Evolutionary conservation across 2,113 vertebrate species (phyloP), one percentile per base, ranked within the genome.

Genomic region (Oriolus oriolus): DNA sequence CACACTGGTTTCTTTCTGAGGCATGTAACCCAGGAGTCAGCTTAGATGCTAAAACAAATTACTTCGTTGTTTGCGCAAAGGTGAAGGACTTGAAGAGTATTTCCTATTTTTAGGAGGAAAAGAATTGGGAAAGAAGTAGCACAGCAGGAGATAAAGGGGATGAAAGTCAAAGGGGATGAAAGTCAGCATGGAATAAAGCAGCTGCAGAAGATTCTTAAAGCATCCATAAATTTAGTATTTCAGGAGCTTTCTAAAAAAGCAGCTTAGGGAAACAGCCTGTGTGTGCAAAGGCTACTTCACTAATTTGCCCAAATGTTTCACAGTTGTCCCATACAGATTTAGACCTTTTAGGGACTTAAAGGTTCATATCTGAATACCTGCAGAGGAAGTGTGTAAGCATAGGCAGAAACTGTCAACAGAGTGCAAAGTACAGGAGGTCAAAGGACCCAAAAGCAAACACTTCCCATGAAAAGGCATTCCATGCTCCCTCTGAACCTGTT

Each of bases 11-110:
- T 93, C 92, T 82, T 88, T 77, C 61, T 6, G 71, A 86, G 90
- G 76, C 85, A 39, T 2, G 15, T 19, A 84, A 82, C 86, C 80
- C 92, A 95, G 57, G 35, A 93, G 61, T 14, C 90, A 90, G 74
- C 60, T 63, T 3, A 87, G 86, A 90, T 69, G 76, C 91, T 92
- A 65, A 84, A 92, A 66, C 88, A 90, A 92, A 90, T 74, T 35
- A 83, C 66, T 71, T n/a, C 61, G 78, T 94, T 76, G 79, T 65
- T 86, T 81, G 71, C 94, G 92, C 86, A 65, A 89, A 95, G 80
- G 88, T 92, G 89, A 90, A 83, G 85, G 59, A 86, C 64, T 83
- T 4, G 2, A 88, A 59, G 81, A 89, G 23, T n/a, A 70, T 66
- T 92, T 90, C 86, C 63, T 84, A 86, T 75, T 91, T 93, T 92